Base-by-base conservation (phyloP, 1,140 invertebrate genomes). In the Doryteuthis pealeii region DNA sequence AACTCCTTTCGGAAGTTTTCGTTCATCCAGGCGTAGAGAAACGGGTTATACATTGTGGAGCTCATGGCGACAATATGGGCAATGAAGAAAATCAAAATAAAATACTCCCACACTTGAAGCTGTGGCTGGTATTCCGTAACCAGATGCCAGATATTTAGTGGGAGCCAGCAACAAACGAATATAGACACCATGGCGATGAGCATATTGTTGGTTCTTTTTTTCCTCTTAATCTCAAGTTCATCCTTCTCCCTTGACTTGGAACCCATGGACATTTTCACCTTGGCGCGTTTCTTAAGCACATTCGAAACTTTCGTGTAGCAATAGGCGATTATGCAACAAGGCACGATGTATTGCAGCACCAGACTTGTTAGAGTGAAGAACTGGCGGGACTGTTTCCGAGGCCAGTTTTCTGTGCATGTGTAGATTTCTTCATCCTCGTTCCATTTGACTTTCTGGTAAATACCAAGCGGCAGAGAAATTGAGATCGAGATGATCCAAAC, bases 1-100 rank as follows among this genome's bases (percentile, higher is more conserved):
- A 99, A 99, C 88, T 99, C 96, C 89, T 99, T 98, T 78, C 95
- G 91, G 88, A 99, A 99, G 88, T 97, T 98, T 76, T 99, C 97
- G 89, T 99, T 99, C 88, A 99, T 92, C 95, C 96, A 99, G 66
- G 97, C 96, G 89, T 99, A 99, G 6, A 99, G 90, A 79, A 99
- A 92, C 0, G 96, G 96, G 86, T 98, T 98, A 88, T 97, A 98
- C 84, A 95, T 96, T 0, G 95, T 96, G 3, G 95, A 96, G 91
- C 95, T 95, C 91, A 98, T 98, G 49, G 96, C 96, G 76, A 98
- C 92, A 10, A 95, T 93, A 85, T 99, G 97, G 3, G 93, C 92
- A 62, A 94, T 89, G 85, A 99, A 96, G 89, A 98, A 91, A 93
- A 83, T 91, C 0, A 96, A 86, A 71, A 92, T 92, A 85, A 95